Base-by-base conservation (phyloP, 2,888 invertebrate genomes). In the Panzeria rudis region DNA sequence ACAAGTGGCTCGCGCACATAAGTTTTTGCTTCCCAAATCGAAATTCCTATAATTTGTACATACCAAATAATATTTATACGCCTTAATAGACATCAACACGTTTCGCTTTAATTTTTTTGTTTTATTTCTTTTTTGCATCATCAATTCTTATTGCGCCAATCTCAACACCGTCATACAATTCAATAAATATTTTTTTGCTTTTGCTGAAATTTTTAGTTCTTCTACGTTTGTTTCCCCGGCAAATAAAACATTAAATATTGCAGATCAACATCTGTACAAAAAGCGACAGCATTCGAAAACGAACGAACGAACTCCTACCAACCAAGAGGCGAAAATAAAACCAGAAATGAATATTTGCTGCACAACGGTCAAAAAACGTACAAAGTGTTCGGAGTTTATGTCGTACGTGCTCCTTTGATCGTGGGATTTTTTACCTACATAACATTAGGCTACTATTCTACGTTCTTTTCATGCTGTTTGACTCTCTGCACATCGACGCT, bases 21-120 rank as follows among this genome's bases (percentile, higher is more conserved):
- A 20, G 32, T 71, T 84, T 73, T 64, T 69, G 64, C 61, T 76
- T 73, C 64, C 54, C 75, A 78, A 66, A 64, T 47, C 66, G n/a
- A 82, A 77, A 79, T 83, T 78, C 80, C 80, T 80, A 83, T 84
- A 87, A 88, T 87, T 88, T 88, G 88, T 87, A 78, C 76, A 64
- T 71, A 71, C 75, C 78, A 86, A 87, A 87, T 86, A 87, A 89
- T 89, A 89, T 89, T 89, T 89, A 89, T 89, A 89, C 89, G 88
- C 89, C 89, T 89, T 89, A 89, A 89, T 89, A 89, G 89, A 89
- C 88, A 89, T 89, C 89, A 89, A 89, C 89, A 89, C 89, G 88
- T 89, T 88, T 87, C 83, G 52, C 59, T 56, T 66, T 50, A 29
- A 38, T 41, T 64, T 56, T 50, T 54, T 54, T 44, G n/a, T 54